Evolutionary conservation across 2,797 vertebrate species (phyloP).

Genomic region (Rhincodon typus): DNA sequence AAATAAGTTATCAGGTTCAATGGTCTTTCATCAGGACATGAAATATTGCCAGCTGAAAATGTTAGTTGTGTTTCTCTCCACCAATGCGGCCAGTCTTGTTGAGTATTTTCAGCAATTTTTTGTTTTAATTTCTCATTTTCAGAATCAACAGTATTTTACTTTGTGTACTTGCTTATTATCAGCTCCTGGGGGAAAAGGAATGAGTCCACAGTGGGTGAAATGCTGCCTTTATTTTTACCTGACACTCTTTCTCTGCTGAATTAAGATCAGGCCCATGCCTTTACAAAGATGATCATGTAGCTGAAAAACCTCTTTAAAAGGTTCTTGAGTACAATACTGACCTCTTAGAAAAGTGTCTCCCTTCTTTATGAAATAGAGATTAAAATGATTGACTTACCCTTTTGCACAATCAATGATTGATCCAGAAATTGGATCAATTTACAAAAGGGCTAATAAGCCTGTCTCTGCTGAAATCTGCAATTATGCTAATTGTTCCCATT

Average conservation of each 20-base stretch:
- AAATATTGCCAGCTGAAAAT: too few species aligned
- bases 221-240: neutral
- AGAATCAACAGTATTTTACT: too few species aligned
- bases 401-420: neutral
- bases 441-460: constrained; percentile 24
- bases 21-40: too few species aligned
- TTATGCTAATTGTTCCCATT: constrained; percentile 32
- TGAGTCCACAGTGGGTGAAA: too few species aligned
- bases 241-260: too few species aligned
- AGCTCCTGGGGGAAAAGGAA: neutral
- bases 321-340: neutral
- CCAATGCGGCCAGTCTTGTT: too few species aligned
- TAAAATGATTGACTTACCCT: constrained; percentile 25
- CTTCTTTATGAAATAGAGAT: neutral
- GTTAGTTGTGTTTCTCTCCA: too few species aligned
- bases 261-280: neutral
- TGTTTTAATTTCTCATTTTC: too few species aligned
- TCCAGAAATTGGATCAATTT: constrained; percentile 22
- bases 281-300: neutral
- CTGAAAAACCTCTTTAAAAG: neutral
- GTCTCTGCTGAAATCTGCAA: neutral
- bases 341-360: neutral
- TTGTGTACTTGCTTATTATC: too few species aligned
- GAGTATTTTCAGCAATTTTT: too few species aligned
- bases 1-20: neutral